Conservation (phyloP, 1,140 invertebrate genomes). For the Lucilia cuprina region DNA sequence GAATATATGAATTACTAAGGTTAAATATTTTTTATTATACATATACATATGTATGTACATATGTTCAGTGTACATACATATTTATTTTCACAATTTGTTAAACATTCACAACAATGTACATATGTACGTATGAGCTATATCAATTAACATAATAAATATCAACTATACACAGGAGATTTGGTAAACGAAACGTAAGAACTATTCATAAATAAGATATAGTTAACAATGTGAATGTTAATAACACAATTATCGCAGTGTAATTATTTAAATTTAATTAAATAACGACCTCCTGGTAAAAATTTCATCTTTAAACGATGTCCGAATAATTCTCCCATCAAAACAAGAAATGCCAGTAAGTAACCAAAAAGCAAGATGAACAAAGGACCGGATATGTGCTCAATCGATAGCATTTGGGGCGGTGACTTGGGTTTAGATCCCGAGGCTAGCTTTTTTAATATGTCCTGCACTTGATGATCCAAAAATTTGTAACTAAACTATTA, state of each 20-base stretch:
- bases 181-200: no score
- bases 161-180: no score
- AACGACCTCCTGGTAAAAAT: background rate
- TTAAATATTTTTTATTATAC: background rate
- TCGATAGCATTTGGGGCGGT: conserved; percentile 47
- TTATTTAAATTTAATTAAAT: background rate
- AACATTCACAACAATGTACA: background rate
- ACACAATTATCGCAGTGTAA: no score
- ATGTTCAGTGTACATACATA: no score
- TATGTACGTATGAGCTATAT: background rate
- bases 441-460: conserved; percentile 48
- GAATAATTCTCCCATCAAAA: conserved; percentile 33
- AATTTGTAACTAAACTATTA: conserved; percentile 43
- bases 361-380: conserved; percentile 55
- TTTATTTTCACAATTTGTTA: no score
- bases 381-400: conserved; percentile 52
- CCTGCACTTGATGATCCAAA: conserved; percentile 50
- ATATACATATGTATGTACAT: background rate
- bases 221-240: no score
- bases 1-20: background rate
- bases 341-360: conserved; percentile 29
- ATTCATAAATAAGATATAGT: no score
- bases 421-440: conserved; percentile 46
- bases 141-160: no score
- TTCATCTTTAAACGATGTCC: background rate